These are phyloP conservation scores for Otis tarda DNA, from an alignment of 2,113 vertebrate species.

Conservation along the genomic window DNA sequence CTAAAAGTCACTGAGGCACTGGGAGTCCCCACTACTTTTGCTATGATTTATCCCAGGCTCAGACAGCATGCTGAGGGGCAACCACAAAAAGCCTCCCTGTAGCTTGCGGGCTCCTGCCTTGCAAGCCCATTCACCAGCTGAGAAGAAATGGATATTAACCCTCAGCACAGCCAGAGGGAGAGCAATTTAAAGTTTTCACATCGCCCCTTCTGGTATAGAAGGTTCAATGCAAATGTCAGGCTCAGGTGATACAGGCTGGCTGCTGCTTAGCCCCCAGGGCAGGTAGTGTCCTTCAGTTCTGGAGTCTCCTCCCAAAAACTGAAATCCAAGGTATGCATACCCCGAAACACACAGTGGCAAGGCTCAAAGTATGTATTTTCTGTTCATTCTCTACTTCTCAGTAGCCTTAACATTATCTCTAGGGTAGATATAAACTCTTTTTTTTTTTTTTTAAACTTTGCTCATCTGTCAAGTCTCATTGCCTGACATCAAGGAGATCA, in stretches of 20 bases:
- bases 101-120: neutral
- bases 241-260: neutral
- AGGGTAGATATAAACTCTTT: neutral
- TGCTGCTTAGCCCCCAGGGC: neutral
- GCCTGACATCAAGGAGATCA: slow-evolving; percentile 31
- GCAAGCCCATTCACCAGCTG: neutral
- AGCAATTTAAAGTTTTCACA: neutral
- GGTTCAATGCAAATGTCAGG: neutral
- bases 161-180: neutral
- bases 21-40: neutral
- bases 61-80: neutral
- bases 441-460: neutral
- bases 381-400: neutral
- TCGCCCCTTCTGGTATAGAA: neutral
- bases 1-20: neutral
- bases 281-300: neutral
- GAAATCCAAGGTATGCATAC: neutral
- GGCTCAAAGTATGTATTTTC: neutral
- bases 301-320: neutral
- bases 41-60: neutral
- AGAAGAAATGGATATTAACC: neutral
- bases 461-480: slow-evolving; percentile 39
- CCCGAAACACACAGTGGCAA: neutral
- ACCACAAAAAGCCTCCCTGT: neutral
- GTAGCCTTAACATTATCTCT: neutral